Base-by-base conservation (phyloP, 2,113 vertebrate genomes). In the Mus musculus region DNA sequence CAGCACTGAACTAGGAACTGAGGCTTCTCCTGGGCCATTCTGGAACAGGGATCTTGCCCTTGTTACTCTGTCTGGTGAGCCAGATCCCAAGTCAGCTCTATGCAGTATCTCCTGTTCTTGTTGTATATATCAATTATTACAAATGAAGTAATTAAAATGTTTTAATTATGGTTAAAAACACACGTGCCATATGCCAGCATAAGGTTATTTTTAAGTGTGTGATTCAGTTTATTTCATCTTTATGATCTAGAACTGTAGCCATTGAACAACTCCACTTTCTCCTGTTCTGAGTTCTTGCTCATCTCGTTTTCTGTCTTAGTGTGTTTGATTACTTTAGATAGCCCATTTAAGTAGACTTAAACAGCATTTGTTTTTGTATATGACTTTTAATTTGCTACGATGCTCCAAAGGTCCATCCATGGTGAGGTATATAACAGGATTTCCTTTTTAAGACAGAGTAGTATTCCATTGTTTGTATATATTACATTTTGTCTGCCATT, bases 151-250 rank as follows among this genome's bases (percentile, higher is more conserved):
- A 76, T 72, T 91, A 91, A 95, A 96, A 81, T 36, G 88, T 39
- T 96, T 78, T 73, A 4, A 10, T 54, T 80, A 80, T 80, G n/a
- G n/a, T 89, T n/a, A 85, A 73, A 42, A 19, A 88, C 8, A 39
- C 2, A 76, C 36, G 54, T 39, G 7, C 36, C 87, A 61, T 72
- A 88, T 94, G 59, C 46, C 54, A n/a, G 87, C 30, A 19, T 90
- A 71, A 75, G 30, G 13, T 12, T 33, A 30, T 59, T 88, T 94
- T 87, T 61, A 76, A 72, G 61, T 87, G 28, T 81, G 13, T 76
- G 54, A 9, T 67, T 49, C 72, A 93, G 36, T 91, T 26, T 33
- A 81, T 77, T 95, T 94, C 24, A 56, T 94, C 20, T 78, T 94
- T 46, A 13, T 75, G 22, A 65, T 88, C 8, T 81, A 76, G 88